Percentiles rank a stretch among this genome's conserved stretches.
Evolutionary conservation across 1,140 invertebrate genomes (phyloP).

Genomic region (Charaxes varanes): DNA sequence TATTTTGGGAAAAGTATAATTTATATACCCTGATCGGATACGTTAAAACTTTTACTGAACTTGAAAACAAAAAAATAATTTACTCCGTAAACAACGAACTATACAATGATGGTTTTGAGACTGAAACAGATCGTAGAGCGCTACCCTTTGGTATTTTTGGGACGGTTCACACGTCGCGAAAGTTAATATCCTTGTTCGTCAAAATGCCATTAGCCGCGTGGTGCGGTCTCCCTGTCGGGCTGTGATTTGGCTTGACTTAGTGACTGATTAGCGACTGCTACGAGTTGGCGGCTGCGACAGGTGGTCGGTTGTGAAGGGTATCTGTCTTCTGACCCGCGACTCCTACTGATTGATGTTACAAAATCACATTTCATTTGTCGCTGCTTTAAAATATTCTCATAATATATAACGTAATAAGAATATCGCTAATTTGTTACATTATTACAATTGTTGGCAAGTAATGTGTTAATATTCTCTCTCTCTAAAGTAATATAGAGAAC

Average conservation of each 20-base stretch:
- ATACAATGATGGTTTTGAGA: too few relatives aligned
- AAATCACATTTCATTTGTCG: conserved; percentile 10
- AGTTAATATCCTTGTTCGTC: conserved; percentile 55
- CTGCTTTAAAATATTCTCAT: background rate
- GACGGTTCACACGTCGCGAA: conserved; percentile 30
- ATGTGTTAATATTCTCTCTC: too few relatives aligned
- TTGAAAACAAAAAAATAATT: too few relatives aligned
- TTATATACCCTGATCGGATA: too few relatives aligned
- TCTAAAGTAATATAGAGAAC: too few relatives aligned
- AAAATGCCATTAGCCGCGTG: conserved; percentile 54
- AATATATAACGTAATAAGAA: too few relatives aligned
- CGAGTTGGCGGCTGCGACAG: conserved; percentile 35
- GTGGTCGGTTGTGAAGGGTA: conserved; percentile 37
- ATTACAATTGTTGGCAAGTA: too few relatives aligned
- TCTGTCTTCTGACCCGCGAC: conserved; percentile 46
- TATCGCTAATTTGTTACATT: too few relatives aligned
- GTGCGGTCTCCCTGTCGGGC: conserved; percentile 49
- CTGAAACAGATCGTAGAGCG: too few relatives aligned
- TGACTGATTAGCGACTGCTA: conserved; percentile 68
- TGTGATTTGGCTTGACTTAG: conserved; percentile 67
- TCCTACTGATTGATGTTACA: conserved; percentile 49
- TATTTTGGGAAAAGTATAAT: too few relatives aligned
- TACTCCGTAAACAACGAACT: too few relatives aligned
- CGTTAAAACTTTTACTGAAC: too few relatives aligned
- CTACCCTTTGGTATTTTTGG: conserved; percentile 3